Conservation (phyloP, 1,140 invertebrate genomes). For the Listronotus oregonensis region DNA sequence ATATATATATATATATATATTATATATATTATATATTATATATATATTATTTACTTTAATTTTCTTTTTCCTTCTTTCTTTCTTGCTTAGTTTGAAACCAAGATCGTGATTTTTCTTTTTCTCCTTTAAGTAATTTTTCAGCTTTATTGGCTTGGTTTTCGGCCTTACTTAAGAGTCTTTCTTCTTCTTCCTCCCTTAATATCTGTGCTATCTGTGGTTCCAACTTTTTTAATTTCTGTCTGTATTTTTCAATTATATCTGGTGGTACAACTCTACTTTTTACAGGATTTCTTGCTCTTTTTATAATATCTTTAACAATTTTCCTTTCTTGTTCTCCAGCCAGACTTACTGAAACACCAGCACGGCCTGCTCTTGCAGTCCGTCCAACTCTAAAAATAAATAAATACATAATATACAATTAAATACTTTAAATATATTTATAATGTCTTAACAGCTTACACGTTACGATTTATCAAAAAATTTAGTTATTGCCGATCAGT, state of each 20-base stretch:
- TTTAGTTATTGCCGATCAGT: too few relatives aligned
- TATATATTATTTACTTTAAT: slow-evolving; percentile 57
- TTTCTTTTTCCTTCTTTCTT: slow-evolving; percentile 76
- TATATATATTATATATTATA: too few relatives aligned
- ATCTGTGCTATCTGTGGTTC: slow-evolving; percentile 82
- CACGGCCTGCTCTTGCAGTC: slow-evolving; percentile 90
- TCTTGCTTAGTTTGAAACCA: slow-evolving; percentile 92
- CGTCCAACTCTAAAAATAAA: slow-evolving; percentile 63
- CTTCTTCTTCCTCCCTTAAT: slow-evolving; percentile 82
- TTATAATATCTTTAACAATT: slow-evolving; percentile 91
- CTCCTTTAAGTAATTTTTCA: slow-evolving; percentile 72
- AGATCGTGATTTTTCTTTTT: slow-evolving; percentile 59
- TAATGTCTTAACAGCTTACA: too few relatives aligned
- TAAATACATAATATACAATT: too few relatives aligned
- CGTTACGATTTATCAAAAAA: too few relatives aligned
- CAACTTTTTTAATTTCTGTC: slow-evolving; percentile 71
- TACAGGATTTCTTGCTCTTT: slow-evolving; percentile 81
- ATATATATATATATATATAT: too few relatives aligned
- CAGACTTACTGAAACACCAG: slow-evolving; percentile 89
- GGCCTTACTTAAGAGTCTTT: slow-evolving; percentile 79
- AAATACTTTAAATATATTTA: too few relatives aligned
- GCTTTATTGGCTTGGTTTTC: slow-evolving; percentile 85
- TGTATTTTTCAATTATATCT: slow-evolving; percentile 89
- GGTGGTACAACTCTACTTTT: slow-evolving; percentile 86
- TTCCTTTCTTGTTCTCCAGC: slow-evolving; percentile 90